Evolutionary conservation across 2,113 vertebrate genomes (phyloP), one percentile per base, ranked within the genome.

Genomic region (Chaetura pelagica): DNA sequence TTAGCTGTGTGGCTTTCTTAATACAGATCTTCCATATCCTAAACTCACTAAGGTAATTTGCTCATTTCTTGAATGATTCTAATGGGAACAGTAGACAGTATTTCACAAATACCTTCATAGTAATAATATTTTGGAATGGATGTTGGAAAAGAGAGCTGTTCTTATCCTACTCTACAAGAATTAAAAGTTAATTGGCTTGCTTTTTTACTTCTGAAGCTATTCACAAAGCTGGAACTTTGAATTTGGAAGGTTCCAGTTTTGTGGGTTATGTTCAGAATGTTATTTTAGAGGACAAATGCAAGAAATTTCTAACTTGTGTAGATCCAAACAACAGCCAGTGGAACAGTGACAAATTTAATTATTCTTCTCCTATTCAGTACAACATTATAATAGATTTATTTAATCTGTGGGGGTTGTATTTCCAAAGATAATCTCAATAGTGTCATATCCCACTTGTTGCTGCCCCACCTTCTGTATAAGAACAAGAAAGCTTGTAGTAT

Each of bases 341-440:
- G 51, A 90, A 74, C 30, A 2, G 48, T 90, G 57, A 38, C 29
- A 84, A 58, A 72, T 35, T 13, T 40, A 67, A 38, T 52, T 46
- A 15, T 55, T 71, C 0, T 79, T 69, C 62, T 87, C 48, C 58
- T 89, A 4, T 58, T 91, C 23, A 35, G 9, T 71, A 27, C 23
- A 48, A 46, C 5, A 8, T 63, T 61, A 21, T 69, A 69, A 76
- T 59, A 24, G 3, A 11, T 91, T 16, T 46, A 40, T 78, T 91
- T 85, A 63, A 68, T 63, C 19, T 86, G 10, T 51, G 83, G 48
- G 80, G 26, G 63, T 69, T 93, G 90, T 92, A 86, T 93, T 96
- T 96, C 75, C 75, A 92, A 92, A 93, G 72, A 48, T 49, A 71
- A n/a, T 68, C 46, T 94, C 29, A 29, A 7, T 49, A 80, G 51